Evolutionary conservation across 2,888 invertebrate genomes (phyloP), one percentile per base, ranked within the genome.

Genomic region (Hoplodrina blanda): DNA sequence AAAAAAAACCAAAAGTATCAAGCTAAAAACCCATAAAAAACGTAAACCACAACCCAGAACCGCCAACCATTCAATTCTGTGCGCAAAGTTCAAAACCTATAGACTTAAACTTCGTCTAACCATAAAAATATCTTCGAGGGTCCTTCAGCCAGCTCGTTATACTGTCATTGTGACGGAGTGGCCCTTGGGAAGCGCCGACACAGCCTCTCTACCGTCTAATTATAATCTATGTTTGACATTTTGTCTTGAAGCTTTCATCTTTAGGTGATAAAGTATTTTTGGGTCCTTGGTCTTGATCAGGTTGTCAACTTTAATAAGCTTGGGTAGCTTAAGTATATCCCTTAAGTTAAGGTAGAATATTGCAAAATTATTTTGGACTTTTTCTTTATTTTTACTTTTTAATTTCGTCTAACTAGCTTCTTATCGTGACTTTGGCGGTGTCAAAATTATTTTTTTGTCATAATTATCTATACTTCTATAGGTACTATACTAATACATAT

Each of bases 171-270:
- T 86, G 77, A 11, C 20, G 50, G 52, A 65, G 76, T 78, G 83
- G 67, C 62, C 3, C 83, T 87, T 17, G 13, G 59, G 76, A 72
- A 68, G 73, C 78, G 85, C 78, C 76, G 82, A 83, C 86, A 77
- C 83, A 82, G 84, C 69, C 72, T 37, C 81, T 75, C 76, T 15
- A 2, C 37, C 70, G 75, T 84, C 80, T 85, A 86, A 86, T 86
- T 86, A 83, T 86, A 83, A 76, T 80, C 83, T 73, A 75, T 78
- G 69, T 80, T 76, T 81, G 80, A 82, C 81, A 83, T 85, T 85
- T 79, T 75, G 75, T 80, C 76, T 73, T 56, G 37, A 52, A 61
- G 52, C 74, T 81, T 74, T 73, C 68, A 76, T 78, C 78, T 78
- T 73, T 50, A 60, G 33, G 62, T 66, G 69, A 64, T 69, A 55